A percentile compares a stretch with the other conserved stretches of the same genome.
phyloP scores from a whole-genome alignment of 2,113 vertebrate species.

The Spilogale gracilis region DNA sequence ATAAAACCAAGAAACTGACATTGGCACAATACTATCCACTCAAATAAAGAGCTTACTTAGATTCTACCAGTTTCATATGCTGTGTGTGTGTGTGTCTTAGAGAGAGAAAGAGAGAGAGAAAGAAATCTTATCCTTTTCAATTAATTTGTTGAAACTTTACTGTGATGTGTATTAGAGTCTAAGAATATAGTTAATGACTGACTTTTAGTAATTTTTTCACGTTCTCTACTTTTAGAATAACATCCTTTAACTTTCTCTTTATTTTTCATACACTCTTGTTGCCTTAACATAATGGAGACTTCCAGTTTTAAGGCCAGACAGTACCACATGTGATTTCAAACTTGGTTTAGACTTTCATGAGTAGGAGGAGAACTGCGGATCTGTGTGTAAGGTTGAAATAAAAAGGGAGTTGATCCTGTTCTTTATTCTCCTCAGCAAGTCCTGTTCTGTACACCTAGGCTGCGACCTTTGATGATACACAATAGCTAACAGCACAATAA shows the following conservation, averaged over 20 bases:
- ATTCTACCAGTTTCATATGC: neutral
- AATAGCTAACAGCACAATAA: neutral
- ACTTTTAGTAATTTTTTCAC: neutral
- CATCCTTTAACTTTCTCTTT: neutral
- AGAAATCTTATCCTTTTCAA: neutral
- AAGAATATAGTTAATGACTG: neutral
- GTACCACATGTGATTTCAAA: neutral
- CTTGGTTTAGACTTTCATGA: neutral
- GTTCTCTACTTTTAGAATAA: constrained; percentile 1
- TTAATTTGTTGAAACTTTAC: neutral
- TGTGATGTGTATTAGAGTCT: neutral
- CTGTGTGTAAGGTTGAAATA: neutral
- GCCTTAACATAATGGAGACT: neutral
- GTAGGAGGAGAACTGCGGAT: neutral
- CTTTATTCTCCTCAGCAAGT: neutral
- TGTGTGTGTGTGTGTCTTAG: neutral
- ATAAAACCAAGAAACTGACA: neutral
- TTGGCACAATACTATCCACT: neutral
- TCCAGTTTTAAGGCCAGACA: neutral
- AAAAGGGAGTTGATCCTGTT: neutral
- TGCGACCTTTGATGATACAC: neutral
- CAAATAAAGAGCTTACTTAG: neutral
- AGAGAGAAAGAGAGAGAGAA: too few relatives aligned
- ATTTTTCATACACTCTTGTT: neutral
- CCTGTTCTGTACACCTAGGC: neutral